phyloP scores from a whole-genome alignment of 2,113 vertebrate species.

The Gracilinanus agilis region DNA sequence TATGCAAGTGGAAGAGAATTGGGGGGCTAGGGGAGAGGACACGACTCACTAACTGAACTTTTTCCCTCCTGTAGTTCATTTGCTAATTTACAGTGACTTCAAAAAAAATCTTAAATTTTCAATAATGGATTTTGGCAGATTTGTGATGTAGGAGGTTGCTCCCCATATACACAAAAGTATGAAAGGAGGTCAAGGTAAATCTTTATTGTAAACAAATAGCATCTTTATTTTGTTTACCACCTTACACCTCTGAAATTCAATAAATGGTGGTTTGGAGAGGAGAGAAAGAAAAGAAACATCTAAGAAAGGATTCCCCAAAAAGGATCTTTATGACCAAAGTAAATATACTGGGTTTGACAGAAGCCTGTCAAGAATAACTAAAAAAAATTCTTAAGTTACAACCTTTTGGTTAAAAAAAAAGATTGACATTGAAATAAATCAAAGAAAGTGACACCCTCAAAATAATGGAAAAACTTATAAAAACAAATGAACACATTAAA shows the following conservation, averaged over 20 bases:
- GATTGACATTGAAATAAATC: conserved; percentile 13
- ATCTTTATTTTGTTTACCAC: background rate
- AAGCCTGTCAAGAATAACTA: conserved; percentile 24
- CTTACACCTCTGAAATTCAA: background rate
- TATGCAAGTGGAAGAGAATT: background rate
- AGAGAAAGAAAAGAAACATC: background rate
- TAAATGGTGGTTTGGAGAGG: background rate
- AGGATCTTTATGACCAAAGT: background rate
- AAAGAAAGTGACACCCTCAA: conserved; percentile 46
- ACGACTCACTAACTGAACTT: conserved; percentile 34
- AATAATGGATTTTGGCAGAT: conserved; percentile 49
- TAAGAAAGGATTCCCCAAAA: conserved; percentile 28
- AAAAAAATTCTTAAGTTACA: conserved; percentile 31
- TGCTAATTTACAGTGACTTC: background rate
- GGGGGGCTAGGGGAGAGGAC: no score
- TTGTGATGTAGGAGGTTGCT: conserved; percentile 33
- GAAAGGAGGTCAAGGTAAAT: conserved; percentile 30
- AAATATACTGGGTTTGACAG: conserved; percentile 17
- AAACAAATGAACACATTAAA: conserved; percentile 51
- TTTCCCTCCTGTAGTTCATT: conserved; percentile 33
- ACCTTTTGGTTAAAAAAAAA: conserved; percentile 39
- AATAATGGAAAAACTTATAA: conserved; percentile 61
- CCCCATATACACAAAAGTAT: conserved; percentile 52
- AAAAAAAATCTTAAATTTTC: conserved; percentile 21
- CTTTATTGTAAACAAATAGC: conserved; percentile 21